Evolutionary conservation across 2,888 invertebrate species (phyloP), one percentile per base, ranked within the genome.

Genomic region (Mimumesa dahlbomi): DNA sequence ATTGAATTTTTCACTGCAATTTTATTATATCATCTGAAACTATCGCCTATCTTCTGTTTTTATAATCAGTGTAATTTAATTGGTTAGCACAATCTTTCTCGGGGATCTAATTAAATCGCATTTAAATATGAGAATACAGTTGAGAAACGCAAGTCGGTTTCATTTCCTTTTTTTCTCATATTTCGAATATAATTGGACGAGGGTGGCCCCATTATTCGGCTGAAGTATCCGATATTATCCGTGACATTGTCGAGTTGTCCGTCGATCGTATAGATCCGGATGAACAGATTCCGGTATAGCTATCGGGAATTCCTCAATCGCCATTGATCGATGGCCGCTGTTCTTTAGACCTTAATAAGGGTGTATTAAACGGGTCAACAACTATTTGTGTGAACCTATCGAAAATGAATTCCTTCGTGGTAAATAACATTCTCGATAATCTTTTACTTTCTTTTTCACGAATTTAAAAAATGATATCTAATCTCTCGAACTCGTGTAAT

Each of bases 291-390:
- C 42, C 42, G 46, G 38, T 61, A 53, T 62, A 53, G 61, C 50
- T 29, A 36, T 59, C 38, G 34, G 34, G n/a, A n/a, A 49, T 29
- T 59, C 34, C 48, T 61, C 45, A 46, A 66, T 65, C 21, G 40
- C 22, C 13, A 31, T 54, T 36, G 7, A 59, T 52, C 29, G 59
- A 52, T 52, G 29, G 19, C n/a, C 16, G n/a, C 11, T 21, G 49
- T 49, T 38, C 29, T 56, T 48, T 19, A 29, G 34, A 43, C 38
- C 19, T 38, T 57, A 65, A 67, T 65, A 66, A 67, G 67, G 31
- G 19, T 50, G 65, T 43, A 57, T 64, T 57, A 67, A 67, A 50
- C 67, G 18, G 67, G 65, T 50, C 57, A 45, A 64, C 29, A 31
- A 49, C 25, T 64, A 57, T 65, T 38, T 36, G 49, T 38, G n/a